Conservation (phyloP, 2,888 invertebrate genomes). For the Cephus rjabovi region DNA sequence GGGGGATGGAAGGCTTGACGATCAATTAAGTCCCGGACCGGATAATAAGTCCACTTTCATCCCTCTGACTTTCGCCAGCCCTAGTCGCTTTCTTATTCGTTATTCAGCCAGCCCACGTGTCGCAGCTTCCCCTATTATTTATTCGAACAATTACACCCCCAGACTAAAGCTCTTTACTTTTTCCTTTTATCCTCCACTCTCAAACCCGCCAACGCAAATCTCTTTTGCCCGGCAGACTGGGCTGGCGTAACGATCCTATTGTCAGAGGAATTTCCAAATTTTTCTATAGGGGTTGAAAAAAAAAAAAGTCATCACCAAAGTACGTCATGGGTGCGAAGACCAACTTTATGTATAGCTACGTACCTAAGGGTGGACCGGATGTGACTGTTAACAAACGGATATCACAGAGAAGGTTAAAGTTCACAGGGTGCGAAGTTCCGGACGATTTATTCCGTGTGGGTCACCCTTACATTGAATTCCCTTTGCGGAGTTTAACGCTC, state of each 20-base stretch:
- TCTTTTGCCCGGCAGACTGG: not conserved
- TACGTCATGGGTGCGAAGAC: too few relatives aligned
- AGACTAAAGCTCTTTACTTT: not conserved
- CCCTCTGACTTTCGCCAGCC: not conserved
- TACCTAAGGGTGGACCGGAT: not conserved
- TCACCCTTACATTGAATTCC: slow-evolving; percentile 1
- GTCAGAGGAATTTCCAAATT: not conserved
- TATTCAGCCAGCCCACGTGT: not conserved
- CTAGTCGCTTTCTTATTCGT: not conserved
- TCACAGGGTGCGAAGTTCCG: not conserved
- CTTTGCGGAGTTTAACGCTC: not conserved
- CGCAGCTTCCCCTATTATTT: not conserved
- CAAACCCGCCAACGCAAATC: not conserved
- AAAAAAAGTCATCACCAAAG: not conserved
- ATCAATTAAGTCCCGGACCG: not conserved
- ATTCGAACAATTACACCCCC: not conserved
- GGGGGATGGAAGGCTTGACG: not conserved
- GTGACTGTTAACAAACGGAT: not conserved
- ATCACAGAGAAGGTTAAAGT: not conserved
- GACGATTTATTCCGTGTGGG: not conserved
- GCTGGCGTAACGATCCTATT: not conserved
- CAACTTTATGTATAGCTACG: too few relatives aligned
- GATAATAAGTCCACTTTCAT: not conserved
- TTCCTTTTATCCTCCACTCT: not conserved
- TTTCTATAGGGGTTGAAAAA: not conserved